Evolutionary conservation across 2,797 vertebrate genomes (phyloP).

Genomic region (Emydoidea blandingii): DNA sequence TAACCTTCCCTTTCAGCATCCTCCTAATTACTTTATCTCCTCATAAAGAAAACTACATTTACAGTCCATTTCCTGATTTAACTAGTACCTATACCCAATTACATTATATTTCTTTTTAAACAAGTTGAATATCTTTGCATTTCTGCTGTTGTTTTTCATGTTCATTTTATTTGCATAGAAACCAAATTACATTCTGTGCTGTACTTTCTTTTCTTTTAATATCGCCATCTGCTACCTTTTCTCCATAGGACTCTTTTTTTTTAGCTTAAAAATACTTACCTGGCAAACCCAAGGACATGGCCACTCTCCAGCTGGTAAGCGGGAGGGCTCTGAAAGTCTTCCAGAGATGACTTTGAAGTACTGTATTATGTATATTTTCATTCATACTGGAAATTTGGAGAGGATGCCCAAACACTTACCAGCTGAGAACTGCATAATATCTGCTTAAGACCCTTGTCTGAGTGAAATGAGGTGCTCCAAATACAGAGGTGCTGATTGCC

Average conservation of each 20-base stretch:
- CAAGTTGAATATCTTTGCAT: slow-evolving; percentile 47
- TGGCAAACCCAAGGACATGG: background rate
- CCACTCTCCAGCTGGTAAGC: background rate
- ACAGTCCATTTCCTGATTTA: slow-evolving; percentile 63
- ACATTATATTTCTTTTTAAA: slow-evolving; percentile 50
- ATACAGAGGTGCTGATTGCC: background rate
- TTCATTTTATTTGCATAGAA: slow-evolving; percentile 23
- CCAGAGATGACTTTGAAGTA: background rate
- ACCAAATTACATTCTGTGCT: slow-evolving; percentile 18
- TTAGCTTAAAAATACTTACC: background rate
- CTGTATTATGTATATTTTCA: background rate
- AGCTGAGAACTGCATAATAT: background rate
- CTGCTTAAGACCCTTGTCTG: background rate
- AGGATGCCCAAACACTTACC: background rate
- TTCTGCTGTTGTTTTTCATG: slow-evolving; percentile 45
- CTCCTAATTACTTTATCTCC: slow-evolving; percentile 52
- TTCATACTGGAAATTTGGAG: slow-evolving; percentile 2
- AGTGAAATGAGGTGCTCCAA: background rate
- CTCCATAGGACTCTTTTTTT: background rate
- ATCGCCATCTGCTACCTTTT: slow-evolving; percentile 24
- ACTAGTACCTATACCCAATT: slow-evolving; percentile 25
- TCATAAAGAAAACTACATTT: slow-evolving; percentile 56
- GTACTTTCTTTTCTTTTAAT: background rate
- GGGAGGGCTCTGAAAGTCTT: background rate
- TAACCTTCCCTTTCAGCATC: slow-evolving; percentile 44